Conservation (phyloP, 1,140 invertebrate species). For the Aphaenogaster floridana region DNA sequence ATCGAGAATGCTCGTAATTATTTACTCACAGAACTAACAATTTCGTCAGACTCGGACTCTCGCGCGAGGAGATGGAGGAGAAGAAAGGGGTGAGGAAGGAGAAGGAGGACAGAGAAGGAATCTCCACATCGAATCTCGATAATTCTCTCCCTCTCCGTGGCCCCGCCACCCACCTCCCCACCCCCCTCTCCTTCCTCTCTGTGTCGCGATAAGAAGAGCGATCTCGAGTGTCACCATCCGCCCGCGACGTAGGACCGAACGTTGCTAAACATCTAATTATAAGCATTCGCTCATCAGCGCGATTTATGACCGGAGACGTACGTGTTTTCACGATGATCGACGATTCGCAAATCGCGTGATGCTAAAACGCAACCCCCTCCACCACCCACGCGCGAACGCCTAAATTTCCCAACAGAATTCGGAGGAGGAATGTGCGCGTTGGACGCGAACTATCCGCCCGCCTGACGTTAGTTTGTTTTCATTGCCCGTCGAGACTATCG, state of each 20-base stretch:
- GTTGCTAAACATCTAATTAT: constrained; percentile 49
- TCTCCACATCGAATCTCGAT: constrained; percentile 39
- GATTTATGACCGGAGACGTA: background rate
- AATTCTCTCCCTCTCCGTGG: background rate
- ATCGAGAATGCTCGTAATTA: background rate
- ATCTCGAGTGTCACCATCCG: background rate
- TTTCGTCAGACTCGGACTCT: constrained; percentile 4
- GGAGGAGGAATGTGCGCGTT: background rate
- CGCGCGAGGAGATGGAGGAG: background rate
- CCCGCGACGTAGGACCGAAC: constrained; percentile 1
- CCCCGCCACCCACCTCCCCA: too few species aligned
- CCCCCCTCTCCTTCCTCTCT: too few species aligned
- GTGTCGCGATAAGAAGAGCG: constrained; percentile 23
- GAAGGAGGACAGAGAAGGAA: background rate
- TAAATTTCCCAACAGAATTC: background rate
- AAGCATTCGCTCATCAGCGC: constrained; percentile 51
- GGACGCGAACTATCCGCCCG: background rate
- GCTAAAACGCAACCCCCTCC: background rate
- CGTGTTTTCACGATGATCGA: background rate
- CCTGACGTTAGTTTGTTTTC: constrained; percentile 34
- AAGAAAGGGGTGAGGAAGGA: background rate
- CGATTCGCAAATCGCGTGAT: background rate
- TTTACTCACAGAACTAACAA: constrained; percentile 17
- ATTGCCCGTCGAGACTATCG: constrained; percentile 23
- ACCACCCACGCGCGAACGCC: background rate